Conservation (phyloP, 1,140 invertebrate species). For the Tetramorium alpestre region DNA sequence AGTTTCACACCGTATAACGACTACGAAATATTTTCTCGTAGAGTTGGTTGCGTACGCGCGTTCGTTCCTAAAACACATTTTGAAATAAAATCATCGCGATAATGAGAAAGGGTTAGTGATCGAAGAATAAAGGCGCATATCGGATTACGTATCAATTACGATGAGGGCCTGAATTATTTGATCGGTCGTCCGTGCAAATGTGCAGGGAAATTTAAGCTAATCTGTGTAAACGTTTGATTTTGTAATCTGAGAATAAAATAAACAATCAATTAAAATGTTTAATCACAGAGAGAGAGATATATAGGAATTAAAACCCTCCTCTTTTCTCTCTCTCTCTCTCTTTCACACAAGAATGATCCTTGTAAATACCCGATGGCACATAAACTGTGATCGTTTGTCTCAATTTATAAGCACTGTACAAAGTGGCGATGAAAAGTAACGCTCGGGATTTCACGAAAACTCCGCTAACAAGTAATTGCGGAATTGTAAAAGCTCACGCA, state of each 20-base stretch:
- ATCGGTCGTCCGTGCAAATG: constrained; percentile 2
- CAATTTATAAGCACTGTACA: constrained; percentile 59
- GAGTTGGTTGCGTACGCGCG: neutral
- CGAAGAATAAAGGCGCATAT: neutral
- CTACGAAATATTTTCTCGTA: neutral
- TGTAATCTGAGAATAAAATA: constrained; percentile 26
- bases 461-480: neutral
- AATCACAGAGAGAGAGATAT: neutral
- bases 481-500: constrained; percentile 20
- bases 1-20: neutral
- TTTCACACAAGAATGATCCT: neutral
- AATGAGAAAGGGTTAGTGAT: neutral
- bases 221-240: constrained; percentile 32
- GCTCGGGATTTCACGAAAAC: constrained; percentile 17
- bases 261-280: neutral
- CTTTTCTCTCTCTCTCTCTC: neutral
- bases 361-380: constrained; percentile 17
- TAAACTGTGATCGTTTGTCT: constrained; percentile 55
- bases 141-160: constrained; percentile 32
- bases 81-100: constrained; percentile 4
- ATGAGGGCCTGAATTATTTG: constrained; percentile 33
- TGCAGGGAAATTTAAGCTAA: constrained; percentile 3
- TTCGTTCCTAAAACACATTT: neutral
- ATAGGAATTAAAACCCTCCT: constrained; percentile 5
- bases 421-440: constrained; percentile 44